Percentiles rank a stretch among this genome's conserved stretches.
phyloP scores from a whole-genome alignment of 2,888 invertebrate genomes.

The Parnassius mnemosyne region DNA sequence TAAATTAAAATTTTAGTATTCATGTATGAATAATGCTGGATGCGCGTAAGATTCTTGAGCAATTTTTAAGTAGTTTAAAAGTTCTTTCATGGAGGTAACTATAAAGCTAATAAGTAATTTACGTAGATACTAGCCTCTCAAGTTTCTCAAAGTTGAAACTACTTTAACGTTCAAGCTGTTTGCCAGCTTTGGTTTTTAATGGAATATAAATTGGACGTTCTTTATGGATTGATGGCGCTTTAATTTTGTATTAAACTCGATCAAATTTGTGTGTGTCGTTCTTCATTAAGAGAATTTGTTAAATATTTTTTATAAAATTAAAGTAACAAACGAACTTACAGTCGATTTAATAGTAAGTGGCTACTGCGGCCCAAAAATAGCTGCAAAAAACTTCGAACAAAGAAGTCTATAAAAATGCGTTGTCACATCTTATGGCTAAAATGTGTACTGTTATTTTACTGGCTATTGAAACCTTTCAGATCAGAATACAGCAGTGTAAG shows the following conservation, averaged over 20 bases:
- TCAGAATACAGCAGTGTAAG: too few relatives aligned
- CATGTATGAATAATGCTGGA: neutral
- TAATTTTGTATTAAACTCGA: neutral
- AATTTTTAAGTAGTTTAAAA: neutral
- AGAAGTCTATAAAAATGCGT: too few relatives aligned
- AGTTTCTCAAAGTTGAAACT: conserved; percentile 19
- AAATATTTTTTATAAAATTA: too few relatives aligned
- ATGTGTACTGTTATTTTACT: too few relatives aligned
- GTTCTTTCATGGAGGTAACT: conserved; percentile 4
- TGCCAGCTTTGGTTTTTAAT: conserved; percentile 18
- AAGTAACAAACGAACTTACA: too few relatives aligned
- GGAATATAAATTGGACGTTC: conserved; percentile 20
- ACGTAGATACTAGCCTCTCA: conserved; percentile 7
- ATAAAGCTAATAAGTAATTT: conserved; percentile 14
- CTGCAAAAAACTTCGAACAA: too few relatives aligned
- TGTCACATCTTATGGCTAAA: too few relatives aligned
- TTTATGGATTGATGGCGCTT: conserved; percentile 17
- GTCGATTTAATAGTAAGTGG: too few relatives aligned
- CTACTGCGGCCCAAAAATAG: too few relatives aligned
- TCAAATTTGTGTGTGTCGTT: neutral
- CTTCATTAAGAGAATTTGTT: too few relatives aligned
- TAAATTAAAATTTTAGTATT: neutral
- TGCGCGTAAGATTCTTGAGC: neutral
- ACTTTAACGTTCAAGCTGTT: conserved; percentile 20
- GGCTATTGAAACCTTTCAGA: too few relatives aligned